Conservation (phyloP, 1,140 invertebrate genomes). For the Drosophila pruinosa region DNA sequence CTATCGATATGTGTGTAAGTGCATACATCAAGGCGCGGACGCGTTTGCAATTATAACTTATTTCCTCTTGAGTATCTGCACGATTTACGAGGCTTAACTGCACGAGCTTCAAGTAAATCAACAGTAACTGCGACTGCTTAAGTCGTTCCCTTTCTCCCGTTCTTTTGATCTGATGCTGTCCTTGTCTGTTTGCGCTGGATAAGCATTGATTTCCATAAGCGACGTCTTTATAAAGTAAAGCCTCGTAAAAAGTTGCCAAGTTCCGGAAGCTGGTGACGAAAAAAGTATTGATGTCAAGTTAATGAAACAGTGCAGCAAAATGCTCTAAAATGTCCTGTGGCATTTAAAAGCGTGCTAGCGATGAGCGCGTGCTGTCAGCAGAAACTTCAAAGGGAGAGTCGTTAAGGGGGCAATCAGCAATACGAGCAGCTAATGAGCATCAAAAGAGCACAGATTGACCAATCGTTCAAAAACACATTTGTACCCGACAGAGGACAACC, state of each 20-base stretch:
- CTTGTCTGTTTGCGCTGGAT: conserved; percentile 6
- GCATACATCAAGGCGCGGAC: conserved; percentile 29
- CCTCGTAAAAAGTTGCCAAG: conserved; percentile 59
- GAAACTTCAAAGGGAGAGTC: not conserved
- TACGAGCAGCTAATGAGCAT: not conserved
- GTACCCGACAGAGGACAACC: too few relatives aligned
- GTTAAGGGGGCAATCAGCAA: too few relatives aligned
- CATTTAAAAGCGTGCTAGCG: not conserved
- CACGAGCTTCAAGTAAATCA: conserved; percentile 32
- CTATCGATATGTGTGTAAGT: not conserved
- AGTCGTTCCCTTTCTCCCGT: not conserved
- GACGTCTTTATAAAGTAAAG: conserved; percentile 32
- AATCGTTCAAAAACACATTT: not conserved
- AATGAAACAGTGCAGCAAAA: conserved; percentile 72
- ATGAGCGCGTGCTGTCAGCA: not conserved
- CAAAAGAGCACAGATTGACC: not conserved
- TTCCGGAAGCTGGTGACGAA: conserved; percentile 19
- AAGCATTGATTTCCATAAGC: conserved; percentile 54
- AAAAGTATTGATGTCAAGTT: conserved; percentile 53
- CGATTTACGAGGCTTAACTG: conserved; percentile 38
- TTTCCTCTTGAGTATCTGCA: conserved; percentile 31
- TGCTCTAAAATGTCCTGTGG: conserved; percentile 4
- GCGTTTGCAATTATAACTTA: conserved; percentile 46
- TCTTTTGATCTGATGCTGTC: not conserved
- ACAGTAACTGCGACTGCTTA: conserved; percentile 22